Conservation (phyloP, 2,113 vertebrate genomes). For the Anas platyrhynchos region DNA sequence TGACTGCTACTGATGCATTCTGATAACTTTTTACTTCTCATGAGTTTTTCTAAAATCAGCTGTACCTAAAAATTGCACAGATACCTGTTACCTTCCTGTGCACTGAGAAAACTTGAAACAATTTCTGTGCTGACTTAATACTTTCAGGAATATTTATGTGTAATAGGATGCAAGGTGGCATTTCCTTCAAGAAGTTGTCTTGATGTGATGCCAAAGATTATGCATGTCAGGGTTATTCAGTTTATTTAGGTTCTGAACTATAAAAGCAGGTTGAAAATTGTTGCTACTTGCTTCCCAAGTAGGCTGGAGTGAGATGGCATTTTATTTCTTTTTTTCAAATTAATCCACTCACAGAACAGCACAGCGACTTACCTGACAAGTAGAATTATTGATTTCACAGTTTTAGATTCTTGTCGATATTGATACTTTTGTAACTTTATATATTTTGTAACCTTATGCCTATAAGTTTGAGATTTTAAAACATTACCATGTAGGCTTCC, state of each 20-base stretch:
- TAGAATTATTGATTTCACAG: not conserved
- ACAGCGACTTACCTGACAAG: not conserved
- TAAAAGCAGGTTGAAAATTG: not conserved
- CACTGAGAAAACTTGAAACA: not conserved
- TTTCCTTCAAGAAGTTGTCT: not conserved
- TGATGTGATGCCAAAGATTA: not conserved
- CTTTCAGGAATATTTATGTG: not conserved
- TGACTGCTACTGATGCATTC: not conserved
- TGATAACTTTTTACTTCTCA: rapidly evolving
- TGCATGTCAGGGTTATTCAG: not conserved
- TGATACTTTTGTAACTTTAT: not conserved
- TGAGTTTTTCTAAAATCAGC: not conserved
- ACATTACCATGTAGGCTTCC: not conserved
- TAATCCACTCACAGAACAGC: not conserved
- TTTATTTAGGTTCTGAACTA: not conserved
- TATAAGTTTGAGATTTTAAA: not conserved
- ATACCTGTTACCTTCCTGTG: not conserved
- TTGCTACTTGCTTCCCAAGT: not conserved
- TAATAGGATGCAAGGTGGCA: not conserved
- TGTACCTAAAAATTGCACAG: not conserved
- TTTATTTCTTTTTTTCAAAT: not conserved
- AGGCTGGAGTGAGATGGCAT: not conserved
- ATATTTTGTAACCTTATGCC: not conserved
- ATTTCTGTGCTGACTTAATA: not conserved
- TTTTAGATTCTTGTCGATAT: not conserved